phyloP scores from a whole-genome alignment of 2,113 vertebrate genomes.

The Cheirogaleus medius region DNA sequence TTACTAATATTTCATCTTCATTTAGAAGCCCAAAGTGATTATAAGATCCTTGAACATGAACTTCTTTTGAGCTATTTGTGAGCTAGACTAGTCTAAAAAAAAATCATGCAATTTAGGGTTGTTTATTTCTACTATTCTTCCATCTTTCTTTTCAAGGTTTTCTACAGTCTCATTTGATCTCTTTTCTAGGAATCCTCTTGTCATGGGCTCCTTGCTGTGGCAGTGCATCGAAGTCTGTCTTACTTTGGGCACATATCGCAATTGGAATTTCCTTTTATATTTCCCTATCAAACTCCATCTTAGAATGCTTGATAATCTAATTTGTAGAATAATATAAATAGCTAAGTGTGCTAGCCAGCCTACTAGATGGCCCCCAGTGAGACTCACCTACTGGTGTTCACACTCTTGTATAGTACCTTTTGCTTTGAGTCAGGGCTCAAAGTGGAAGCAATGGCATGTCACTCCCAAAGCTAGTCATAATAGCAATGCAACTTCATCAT shows the following conservation, averaged over 20 bases:
- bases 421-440: background rate
- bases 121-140: background rate
- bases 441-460: background rate
- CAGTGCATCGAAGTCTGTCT: background rate
- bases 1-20: background rate
- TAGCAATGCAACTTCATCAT: background rate
- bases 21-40: background rate
- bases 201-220: background rate
- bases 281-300: background rate
- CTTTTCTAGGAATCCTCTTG: background rate
- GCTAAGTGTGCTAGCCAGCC: background rate
- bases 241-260: background rate
- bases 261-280: background rate
- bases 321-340: background rate
- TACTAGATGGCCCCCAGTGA: background rate
- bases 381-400: background rate
- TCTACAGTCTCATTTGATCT: background rate
- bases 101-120: background rate
- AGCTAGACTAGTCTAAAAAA: background rate
- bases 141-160: background rate
- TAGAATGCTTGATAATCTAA: background rate
- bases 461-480: background rate
- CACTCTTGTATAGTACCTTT: background rate
- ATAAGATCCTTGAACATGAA: background rate
- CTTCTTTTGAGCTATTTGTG: background rate